Evolutionary conservation across 2,888 invertebrate genomes (phyloP), one percentile per base, ranked within the genome.

Genomic region (Eupelmus urozonus): DNA sequence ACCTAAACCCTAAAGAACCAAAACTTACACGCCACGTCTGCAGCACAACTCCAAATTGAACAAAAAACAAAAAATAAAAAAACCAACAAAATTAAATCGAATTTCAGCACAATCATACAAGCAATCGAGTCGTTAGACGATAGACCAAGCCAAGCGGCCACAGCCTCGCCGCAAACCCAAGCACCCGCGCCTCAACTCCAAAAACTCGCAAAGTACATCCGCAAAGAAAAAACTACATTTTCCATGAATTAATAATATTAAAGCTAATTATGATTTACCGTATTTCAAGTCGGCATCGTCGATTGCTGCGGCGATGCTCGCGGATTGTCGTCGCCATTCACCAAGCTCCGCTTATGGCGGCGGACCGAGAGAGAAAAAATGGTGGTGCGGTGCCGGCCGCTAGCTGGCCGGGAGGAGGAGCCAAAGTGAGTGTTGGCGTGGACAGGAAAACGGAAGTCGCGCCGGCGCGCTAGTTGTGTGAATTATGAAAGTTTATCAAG

Each of bases 281-380:
- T 7, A 9, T 73, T 67, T 53, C 34, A 62, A 1, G 34, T 67
- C 0, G 73, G 55, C 78, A 78, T 67, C 49, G 34, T 73, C 20
- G n/a, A 13, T 20, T 18, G 20, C 42, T 3, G 5, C 45, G 67
- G 18, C 67, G 78, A 78, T 78, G 73, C 57, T 73, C 67, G 60
- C 60, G 67, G 78, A 78, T 78, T 67, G 9, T 42, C 66, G 59
- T 67, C 72, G 72, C 78, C 76, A 77, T 77, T 70, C 76, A 57
- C 69, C n/a, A n/a, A n/a, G 55, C 27, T 53, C 20, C 49, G 70
- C 57, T 62, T n/a, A n/a, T 23, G 29, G 4, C 23, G 57, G 25
- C 45, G 25, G 49, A 18, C 23, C 51, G n/a, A n/a, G 45, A 25
- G n/a, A 29, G 11, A 3, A 1, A 77, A 77, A 77, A 72, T 77